Conservation (phyloP, 2,797 vertebrate species). For the Cryptoprocta ferox region DNA sequence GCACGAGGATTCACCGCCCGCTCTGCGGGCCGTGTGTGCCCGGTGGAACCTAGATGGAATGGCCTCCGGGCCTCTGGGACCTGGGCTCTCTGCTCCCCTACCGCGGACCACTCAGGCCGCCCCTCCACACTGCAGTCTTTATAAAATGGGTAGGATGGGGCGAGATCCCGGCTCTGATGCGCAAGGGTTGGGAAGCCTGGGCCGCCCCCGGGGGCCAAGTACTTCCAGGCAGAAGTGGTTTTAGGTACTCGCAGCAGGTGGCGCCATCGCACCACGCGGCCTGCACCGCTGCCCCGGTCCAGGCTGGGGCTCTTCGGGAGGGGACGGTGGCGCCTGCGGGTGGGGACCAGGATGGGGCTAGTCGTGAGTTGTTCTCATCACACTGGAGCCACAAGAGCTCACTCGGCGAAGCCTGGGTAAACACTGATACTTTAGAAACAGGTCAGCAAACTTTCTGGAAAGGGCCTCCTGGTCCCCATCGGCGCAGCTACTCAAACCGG, state of each 20-base stretch:
- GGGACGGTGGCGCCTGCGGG: not conserved
- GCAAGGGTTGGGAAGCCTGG: not conserved
- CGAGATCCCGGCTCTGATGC: fast-evolving
- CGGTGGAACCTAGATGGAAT: fast-evolving
- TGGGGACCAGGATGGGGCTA: not conserved
- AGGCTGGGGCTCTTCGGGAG: not conserved
- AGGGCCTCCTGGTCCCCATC: not conserved
- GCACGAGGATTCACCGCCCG: not conserved
- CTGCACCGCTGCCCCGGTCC: fast-evolving
- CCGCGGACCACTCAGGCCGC: fast-evolving
- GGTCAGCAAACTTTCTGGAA: not conserved
- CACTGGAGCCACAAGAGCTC: not conserved
- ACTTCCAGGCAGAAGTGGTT: not conserved
- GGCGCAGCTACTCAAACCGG: not conserved
- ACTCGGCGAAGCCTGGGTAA: not conserved
- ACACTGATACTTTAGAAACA: not conserved
- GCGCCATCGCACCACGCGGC: slow-evolving; percentile 62
- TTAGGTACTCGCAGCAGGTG: slow-evolving; percentile 81
- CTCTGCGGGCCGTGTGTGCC: fast-evolving
- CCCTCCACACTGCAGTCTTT: too few species aligned
- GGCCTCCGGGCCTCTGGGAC: not conserved
- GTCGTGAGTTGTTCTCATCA: not conserved
- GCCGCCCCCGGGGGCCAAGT: not conserved
- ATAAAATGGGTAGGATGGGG: not conserved
- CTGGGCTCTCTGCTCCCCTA: too few species aligned